These are phyloP conservation scores for Piprites chloris DNA, from an alignment of 2,113 vertebrate species.

Conservation along the genomic window DNA sequence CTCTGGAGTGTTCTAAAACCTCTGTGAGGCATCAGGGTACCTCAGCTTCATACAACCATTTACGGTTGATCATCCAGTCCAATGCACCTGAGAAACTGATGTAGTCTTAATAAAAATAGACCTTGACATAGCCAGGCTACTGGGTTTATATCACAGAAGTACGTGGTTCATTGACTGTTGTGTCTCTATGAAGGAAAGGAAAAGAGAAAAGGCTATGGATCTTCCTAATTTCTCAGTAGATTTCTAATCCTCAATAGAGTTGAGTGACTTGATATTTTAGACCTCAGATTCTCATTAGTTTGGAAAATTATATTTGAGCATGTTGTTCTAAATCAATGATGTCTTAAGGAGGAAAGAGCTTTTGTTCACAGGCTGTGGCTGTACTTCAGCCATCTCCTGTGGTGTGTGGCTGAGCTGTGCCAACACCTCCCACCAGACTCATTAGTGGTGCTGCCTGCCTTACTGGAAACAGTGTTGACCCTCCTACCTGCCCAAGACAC, in stretches of 20 bases:
- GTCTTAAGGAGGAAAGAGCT: background rate
- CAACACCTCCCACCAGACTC: background rate
- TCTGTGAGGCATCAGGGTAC: background rate
- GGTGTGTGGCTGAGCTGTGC: background rate
- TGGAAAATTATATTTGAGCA: background rate
- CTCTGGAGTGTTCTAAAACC: background rate
- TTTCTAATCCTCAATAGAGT: background rate
- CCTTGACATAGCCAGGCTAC: background rate
- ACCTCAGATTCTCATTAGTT: background rate
- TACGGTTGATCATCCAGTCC: background rate
- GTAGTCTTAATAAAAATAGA: background rate
- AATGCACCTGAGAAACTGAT: background rate
- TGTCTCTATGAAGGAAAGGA: background rate
- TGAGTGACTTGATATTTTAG: background rate
- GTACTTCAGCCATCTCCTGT: background rate
- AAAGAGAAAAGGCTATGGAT: background rate
- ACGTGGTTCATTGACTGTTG: background rate
- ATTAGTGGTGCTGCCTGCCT: background rate
- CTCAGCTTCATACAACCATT: background rate
- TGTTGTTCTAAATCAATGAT: background rate
- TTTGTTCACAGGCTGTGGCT: background rate
- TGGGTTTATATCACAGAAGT: background rate
- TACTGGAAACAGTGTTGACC: fast-evolving
- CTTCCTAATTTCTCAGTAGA: background rate
- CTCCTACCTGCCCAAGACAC: background rate